Evolutionary conservation across 2,888 invertebrate genomes (phyloP), one percentile per base, ranked within the genome.

Genomic region (Eristalis intricaria): DNA sequence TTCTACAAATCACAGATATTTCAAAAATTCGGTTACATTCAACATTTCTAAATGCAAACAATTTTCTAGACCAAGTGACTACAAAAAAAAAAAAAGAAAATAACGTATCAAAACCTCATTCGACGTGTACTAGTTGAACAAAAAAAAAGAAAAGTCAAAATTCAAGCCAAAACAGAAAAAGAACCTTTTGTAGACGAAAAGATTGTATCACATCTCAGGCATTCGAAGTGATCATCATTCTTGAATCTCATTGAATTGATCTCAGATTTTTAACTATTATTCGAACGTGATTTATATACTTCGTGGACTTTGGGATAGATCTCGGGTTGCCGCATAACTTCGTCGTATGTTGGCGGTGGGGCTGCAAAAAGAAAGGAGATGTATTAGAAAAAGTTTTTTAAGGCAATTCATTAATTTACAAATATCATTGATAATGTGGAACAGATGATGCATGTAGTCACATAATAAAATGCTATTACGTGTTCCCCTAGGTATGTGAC

Each of bases 321-420:
- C 74, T 92, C 92, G 23, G 93, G 93, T 83, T 93, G 91, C 40
- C 93, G 90, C 93, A 93, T 93, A 13, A 93, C 93, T 90, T 93
- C 93, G 63, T 93, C 93, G 68, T 93, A 93, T 0, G 93, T 91
- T n/a, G 93, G 93, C 38, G 93, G 93, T 15, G 93, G 92, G n/a
- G 92, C 93, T 92, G 80, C 8, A 26, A 15, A 26, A 3, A 60
- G 60, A 26, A 60, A 29, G 1, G 13, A 60, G 15, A 11, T 50
- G 2, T n/a, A 15, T 4, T 43, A n/a, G n/a, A n/a, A 15, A n/a
- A 43, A 4, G 4, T 32, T 43, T n/a, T n/a, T 43, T 43, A 11
- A n/a, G n/a, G 1, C 1, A n/a, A 11, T 40, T 38, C 3, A 11
- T 13, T 15, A n/a, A n/a, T 43, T 32, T 32, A 7, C 1, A 32